Conservation (phyloP, 2,113 vertebrate species). For the Heterocephalus glaber region DNA sequence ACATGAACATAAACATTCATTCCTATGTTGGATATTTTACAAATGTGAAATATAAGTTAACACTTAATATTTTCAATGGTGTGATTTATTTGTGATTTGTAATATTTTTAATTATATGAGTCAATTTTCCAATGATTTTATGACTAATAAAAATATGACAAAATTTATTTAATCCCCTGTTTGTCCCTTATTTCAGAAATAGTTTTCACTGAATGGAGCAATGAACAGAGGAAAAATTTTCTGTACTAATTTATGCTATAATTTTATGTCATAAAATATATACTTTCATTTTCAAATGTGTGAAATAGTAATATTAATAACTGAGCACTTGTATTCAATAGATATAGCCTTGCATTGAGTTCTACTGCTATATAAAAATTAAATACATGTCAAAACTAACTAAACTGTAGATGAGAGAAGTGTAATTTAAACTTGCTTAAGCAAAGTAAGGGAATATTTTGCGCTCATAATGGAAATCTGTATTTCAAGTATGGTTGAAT, state of each 20-base stretch:
- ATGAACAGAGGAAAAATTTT: not conserved
- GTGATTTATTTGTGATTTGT: conserved; percentile 77
- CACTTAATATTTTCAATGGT: conserved; percentile 65
- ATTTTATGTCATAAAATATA: not conserved
- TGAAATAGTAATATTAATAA: not conserved
- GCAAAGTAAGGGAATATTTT: not conserved
- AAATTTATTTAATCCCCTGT: not conserved
- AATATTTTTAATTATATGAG: conserved; percentile 59
- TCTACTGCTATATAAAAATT: not conserved
- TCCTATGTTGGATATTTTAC: conserved; percentile 54
- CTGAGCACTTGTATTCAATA: not conserved
- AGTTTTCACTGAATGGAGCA: not conserved
- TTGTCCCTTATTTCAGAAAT: conserved; percentile 38
- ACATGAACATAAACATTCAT: conserved; percentile 42
- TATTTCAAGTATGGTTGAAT: not conserved
- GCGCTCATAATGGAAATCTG: not conserved
- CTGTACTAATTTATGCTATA: not conserved
- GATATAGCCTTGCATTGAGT: not conserved
- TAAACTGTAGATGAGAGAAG: not conserved
- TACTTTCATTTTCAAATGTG: not conserved
- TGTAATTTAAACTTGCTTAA: not conserved
- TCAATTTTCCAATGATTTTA: conserved; percentile 76
- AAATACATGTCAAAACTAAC: not conserved
- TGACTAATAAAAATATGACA: conserved; percentile 82
- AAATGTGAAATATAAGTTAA: conserved; percentile 77